phyloP scores from a whole-genome alignment of 2,113 vertebrate species.

The Isurus oxyrinchus region DNA sequence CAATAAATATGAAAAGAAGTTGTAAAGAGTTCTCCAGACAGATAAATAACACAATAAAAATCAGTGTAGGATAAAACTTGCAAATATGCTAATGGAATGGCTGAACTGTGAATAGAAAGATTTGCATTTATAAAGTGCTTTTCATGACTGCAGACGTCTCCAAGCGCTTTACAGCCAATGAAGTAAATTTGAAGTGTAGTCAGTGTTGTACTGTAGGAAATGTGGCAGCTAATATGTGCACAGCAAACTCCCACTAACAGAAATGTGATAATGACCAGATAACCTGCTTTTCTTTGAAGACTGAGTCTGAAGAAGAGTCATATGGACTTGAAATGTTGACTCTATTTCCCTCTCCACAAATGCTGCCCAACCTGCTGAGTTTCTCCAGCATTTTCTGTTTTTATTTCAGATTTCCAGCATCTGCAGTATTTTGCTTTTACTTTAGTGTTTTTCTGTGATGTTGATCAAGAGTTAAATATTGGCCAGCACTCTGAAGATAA shows the following conservation, averaged over 20 bases:
- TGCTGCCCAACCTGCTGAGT: too few relatives aligned
- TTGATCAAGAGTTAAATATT: neutral
- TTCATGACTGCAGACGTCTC: neutral
- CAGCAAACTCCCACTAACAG: too few relatives aligned
- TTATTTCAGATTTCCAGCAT: too few relatives aligned
- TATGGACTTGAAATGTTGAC: too few relatives aligned
- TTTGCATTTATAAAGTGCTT: neutral
- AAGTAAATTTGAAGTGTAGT: neutral
- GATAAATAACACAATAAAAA: neutral
- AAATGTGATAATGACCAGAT: neutral
- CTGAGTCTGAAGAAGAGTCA: too few relatives aligned
- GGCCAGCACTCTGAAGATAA: neutral
- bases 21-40: neutral
- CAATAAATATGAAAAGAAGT: neutral
- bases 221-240: too few relatives aligned
- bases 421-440: too few relatives aligned
- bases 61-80: neutral
- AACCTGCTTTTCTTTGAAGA: neutral
- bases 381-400: too few relatives aligned
- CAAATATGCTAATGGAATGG: neutral
- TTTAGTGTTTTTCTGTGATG: neutral
- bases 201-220: neutral
- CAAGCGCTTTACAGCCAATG: neutral
- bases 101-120: neutral
- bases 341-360: too few relatives aligned